Conservation (phyloP, 2,113 vertebrate species). For the Gorsachius goisagi region DNA sequence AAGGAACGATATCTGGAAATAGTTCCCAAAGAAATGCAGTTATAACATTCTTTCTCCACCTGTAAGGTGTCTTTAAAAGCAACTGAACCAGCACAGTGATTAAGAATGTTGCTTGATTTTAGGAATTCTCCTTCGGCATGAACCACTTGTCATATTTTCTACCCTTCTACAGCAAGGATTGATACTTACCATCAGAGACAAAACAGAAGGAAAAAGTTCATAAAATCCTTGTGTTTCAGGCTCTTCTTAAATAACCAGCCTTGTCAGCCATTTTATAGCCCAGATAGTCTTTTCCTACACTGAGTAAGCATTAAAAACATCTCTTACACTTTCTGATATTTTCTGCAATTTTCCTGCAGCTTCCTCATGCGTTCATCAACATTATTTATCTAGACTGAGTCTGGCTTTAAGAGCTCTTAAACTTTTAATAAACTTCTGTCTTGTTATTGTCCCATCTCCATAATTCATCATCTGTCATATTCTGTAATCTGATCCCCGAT, state of each 20-base stretch:
- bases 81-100: neutral
- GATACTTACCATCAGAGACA: neutral
- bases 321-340: neutral
- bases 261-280: neutral
- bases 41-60: neutral
- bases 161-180: neutral
- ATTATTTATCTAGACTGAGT: constrained; percentile 2
- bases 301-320: neutral
- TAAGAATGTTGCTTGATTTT: neutral
- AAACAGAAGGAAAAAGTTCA: neutral
- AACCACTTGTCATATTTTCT: neutral
- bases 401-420: neutral
- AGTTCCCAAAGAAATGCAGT: neutral
- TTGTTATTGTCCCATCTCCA: neutral
- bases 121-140: neutral
- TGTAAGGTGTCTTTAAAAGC: neutral
- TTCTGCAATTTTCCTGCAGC: neutral
- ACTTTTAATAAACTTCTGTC: constrained; percentile 25
- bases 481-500: neutral
- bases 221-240: neutral
- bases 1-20: neutral
- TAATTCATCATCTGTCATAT: constrained; percentile 10
- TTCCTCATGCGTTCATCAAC: neutral
- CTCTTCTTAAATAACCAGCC: neutral
- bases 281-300: neutral